Conservation (phyloP, 2,888 invertebrate species). For the Cantharis rufa region DNA sequence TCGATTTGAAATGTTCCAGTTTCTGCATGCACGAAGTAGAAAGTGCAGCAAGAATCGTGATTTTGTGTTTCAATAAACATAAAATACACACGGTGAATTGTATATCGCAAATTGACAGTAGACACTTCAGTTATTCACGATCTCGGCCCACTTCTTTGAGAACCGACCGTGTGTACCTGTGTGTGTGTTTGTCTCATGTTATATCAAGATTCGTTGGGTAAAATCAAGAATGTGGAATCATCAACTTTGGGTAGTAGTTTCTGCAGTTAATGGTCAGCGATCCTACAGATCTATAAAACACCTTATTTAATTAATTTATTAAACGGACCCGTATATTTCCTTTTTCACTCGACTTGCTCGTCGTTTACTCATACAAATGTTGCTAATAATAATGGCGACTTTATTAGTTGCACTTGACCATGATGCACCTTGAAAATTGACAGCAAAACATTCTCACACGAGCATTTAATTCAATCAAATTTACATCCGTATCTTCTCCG, state of each 20-base stretch:
- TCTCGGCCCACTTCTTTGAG: conserved; percentile 32
- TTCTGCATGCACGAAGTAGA: conserved; percentile 33
- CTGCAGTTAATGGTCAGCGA: conserved; percentile 25
- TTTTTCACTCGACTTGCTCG: background rate
- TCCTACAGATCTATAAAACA: conserved; percentile 26
- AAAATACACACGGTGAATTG: conserved; percentile 33
- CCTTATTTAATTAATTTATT: conserved; percentile 27
- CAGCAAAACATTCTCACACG: background rate
- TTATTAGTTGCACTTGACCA: background rate
- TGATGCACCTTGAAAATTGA: background rate
- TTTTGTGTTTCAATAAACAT: conserved; percentile 32
- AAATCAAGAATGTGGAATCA: conserved; percentile 31
- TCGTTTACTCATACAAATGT: background rate
- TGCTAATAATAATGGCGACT: background rate
- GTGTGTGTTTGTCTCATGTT: conserved; percentile 8
- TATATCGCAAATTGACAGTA: conserved; percentile 35
- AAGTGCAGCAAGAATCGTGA: conserved; percentile 34
- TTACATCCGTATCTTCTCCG: background rate
- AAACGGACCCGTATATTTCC: conserved; percentile 18
- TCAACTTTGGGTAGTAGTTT: conserved; percentile 29
- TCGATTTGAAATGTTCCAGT: conserved; percentile 27
- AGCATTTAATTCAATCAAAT: background rate
- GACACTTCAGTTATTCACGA: conserved; percentile 35
- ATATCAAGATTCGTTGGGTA: conserved; percentile 24
- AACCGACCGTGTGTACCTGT: conserved; percentile 15